Conservation (phyloP, 2,888 invertebrate genomes). For the Camponotus fellah region DNA sequence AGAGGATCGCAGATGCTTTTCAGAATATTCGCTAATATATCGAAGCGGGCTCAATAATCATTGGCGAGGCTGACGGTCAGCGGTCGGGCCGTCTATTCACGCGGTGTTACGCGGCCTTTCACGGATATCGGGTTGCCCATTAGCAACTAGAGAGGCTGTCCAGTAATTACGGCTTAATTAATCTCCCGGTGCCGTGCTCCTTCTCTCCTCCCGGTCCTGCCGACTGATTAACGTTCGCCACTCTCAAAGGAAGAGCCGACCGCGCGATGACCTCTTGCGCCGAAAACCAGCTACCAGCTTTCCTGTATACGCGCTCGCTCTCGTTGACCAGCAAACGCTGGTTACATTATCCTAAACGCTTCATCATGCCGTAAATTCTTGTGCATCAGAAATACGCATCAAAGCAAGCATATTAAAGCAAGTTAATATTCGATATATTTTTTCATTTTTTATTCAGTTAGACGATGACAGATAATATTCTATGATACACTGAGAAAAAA, state of each 20-base stretch:
- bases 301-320: slow-evolving; percentile 47
- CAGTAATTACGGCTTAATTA: slow-evolving; percentile 85
- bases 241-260: slow-evolving; percentile 77
- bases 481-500: neutral
- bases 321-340: neutral
- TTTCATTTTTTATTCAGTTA: neutral
- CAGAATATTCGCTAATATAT: slow-evolving; percentile 58
- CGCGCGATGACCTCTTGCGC: slow-evolving; percentile 74
- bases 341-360: slow-evolving; percentile 39
- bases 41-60: slow-evolving; percentile 70
- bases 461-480: neutral
- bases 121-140: slow-evolving; percentile 85
- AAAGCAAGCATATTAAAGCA: neutral
- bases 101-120: slow-evolving; percentile 81
- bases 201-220: slow-evolving; percentile 64
- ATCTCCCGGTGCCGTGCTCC: slow-evolving; percentile 80
- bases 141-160: slow-evolving; percentile 83
- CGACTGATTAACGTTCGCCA: slow-evolving; percentile 81
- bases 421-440: slow-evolving; percentile 1
- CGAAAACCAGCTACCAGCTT: slow-evolving; percentile 73
- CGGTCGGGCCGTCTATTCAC: slow-evolving; percentile 71
- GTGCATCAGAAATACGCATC: neutral
- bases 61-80: slow-evolving; percentile 72
- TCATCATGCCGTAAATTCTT: slow-evolving; percentile 13
- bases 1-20: slow-evolving; percentile 26